Evolutionary conservation across 2,888 invertebrate species (phyloP).

Genomic region (Chloromyia formosa): DNA sequence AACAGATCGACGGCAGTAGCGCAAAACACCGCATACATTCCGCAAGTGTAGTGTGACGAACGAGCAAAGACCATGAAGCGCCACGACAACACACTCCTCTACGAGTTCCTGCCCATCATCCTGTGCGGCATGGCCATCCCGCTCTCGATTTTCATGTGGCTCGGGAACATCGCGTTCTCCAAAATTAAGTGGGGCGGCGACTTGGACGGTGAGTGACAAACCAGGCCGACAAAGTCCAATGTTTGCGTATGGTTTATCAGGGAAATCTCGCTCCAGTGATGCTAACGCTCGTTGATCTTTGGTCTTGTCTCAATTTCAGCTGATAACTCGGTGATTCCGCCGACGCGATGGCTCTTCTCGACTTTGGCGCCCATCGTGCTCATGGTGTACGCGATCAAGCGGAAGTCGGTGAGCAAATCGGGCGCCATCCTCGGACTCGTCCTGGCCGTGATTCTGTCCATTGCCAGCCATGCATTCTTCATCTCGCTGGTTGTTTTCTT

Average conservation of each 20-base stretch:
- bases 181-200: conserved; percentile 67
- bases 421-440: conserved; percentile 77
- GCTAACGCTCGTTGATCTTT: background rate
- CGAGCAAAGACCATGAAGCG: background rate
- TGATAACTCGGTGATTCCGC: conserved; percentile 56
- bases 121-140: conserved; percentile 76
- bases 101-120: conserved; percentile 68
- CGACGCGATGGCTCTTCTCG: conserved; percentile 62
- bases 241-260: background rate
- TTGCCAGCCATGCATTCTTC: conserved; percentile 81
- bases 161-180: conserved; percentile 74
- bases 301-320: conserved; percentile 23
- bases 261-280: background rate
- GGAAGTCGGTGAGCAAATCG: conserved; percentile 73
- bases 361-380: conserved; percentile 69
- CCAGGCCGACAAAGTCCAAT: conserved; percentile 9
- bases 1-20: too few relatives aligned
- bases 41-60: too few relatives aligned
- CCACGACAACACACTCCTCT: conserved; percentile 23
- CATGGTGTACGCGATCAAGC: conserved; percentile 73
- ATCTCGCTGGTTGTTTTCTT: conserved; percentile 80
- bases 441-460: conserved; percentile 79
- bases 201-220: conserved; percentile 66
- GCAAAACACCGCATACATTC: too few relatives aligned
- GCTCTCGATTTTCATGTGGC: conserved; percentile 80